A percentile compares a stretch with the other conserved stretches of the same genome.
Evolutionary conservation across 2,113 vertebrate genomes (phyloP).

Genomic region (Chlorodrepanis virens): DNA sequence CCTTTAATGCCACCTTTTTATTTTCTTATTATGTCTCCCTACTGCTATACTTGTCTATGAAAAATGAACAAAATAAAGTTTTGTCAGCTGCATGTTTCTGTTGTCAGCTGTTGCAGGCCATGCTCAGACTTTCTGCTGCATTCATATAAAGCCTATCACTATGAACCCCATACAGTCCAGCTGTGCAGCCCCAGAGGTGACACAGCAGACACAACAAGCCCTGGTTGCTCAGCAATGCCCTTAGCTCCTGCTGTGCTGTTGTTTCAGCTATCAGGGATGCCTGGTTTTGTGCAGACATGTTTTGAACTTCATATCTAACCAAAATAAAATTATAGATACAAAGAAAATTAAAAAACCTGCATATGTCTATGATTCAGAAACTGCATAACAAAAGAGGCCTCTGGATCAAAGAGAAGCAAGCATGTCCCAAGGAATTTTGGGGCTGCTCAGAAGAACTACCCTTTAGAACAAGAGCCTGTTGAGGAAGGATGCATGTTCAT

Average conservation of each 20-base stretch:
- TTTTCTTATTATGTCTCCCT: not conserved
- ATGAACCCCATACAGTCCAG: not conserved
- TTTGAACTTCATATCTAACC: not conserved
- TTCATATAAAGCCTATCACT: not conserved
- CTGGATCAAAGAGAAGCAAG: not conserved
- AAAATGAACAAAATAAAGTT: not conserved
- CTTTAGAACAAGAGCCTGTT: not conserved
- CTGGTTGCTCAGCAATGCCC: not conserved
- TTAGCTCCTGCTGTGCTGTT: not conserved
- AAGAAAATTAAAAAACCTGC: not conserved
- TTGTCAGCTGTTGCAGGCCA: not conserved
- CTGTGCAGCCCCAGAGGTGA: not conserved
- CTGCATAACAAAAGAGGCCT: not conserved
- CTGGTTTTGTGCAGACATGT: not conserved
- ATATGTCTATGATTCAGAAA: not conserved
- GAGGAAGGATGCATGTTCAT: not conserved
- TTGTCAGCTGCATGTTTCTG: not conserved
- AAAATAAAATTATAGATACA: not conserved
- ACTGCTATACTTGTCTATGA: not conserved
- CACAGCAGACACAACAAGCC: constrained; percentile 6
- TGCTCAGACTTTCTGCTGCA: not conserved
- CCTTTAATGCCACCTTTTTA: not conserved
- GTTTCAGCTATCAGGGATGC: not conserved
- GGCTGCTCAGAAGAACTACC: not conserved
- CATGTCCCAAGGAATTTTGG: not conserved